Percentiles rank a stretch among this genome's conserved stretches.
Conservation (phyloP, 2,113 vertebrate genomes). For the Hippocampus barbouri region DNA sequence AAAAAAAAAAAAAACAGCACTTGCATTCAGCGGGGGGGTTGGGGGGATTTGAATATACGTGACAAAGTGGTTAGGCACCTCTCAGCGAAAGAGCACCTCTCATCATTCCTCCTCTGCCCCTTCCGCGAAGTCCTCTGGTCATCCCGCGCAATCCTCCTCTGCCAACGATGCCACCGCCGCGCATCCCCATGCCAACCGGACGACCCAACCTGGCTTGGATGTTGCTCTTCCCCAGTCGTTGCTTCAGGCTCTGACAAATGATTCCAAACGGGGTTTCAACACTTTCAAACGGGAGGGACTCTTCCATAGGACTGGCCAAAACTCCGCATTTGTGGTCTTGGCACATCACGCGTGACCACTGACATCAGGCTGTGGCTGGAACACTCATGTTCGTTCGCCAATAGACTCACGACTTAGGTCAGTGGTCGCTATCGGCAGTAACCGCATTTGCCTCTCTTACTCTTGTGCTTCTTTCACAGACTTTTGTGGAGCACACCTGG, state of each 20-base stretch:
- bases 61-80: conserved; percentile 65
- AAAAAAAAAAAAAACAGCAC: not conserved
- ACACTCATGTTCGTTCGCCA: too few relatives aligned
- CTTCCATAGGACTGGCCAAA: not conserved
- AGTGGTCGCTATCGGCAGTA: not conserved
- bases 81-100: conserved; percentile 83
- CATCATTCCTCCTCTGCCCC: conserved; percentile 78
- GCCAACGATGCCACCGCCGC: conserved; percentile 78
- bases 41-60: not conserved
- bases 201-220: conserved; percentile 94
- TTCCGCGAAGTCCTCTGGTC: conserved; percentile 80
- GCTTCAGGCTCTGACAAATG: conserved; percentile 86
- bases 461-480: not conserved
- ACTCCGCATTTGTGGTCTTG: not conserved
- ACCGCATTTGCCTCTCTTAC: not conserved
- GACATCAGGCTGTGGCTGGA: not conserved
- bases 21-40: not conserved
- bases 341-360: not conserved
- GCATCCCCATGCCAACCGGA: conserved; percentile 78
- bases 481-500: not conserved
- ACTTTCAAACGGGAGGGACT: not conserved
- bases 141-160: conserved; percentile 84
- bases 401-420: not conserved
- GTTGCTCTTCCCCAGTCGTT: conserved; percentile 94
- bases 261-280: not conserved